Conservation (phyloP, 2,113 vertebrate genomes). For the Neomonachus schauinslandi region DNA sequence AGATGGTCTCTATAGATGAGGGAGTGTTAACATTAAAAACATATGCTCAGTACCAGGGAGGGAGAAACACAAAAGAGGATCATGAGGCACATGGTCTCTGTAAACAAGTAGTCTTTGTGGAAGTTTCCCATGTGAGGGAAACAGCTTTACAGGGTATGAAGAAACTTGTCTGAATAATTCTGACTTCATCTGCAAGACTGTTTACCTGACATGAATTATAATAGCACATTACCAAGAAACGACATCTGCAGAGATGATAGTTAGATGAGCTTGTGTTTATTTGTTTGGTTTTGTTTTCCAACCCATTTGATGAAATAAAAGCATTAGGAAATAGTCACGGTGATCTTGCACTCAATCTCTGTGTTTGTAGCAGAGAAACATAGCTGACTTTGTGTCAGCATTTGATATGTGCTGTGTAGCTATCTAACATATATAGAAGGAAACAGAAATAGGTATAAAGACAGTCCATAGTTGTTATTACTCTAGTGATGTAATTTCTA, state of each 20-base stretch:
- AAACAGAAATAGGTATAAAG: slow-evolving; percentile 19
- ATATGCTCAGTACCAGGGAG: slow-evolving; percentile 77
- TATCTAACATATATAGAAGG: background rate
- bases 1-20: slow-evolving; percentile 81
- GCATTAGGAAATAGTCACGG: slow-evolving; percentile 52
- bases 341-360: slow-evolving; percentile 59
- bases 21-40: slow-evolving; percentile 82
- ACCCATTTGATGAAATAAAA: slow-evolving; percentile 75
- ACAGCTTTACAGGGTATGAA: slow-evolving; percentile 72
- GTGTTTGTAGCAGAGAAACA: slow-evolving; percentile 32
- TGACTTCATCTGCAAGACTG: slow-evolving; percentile 72
- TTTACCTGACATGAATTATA: slow-evolving; percentile 82
- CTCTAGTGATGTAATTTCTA: background rate
- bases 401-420: background rate
- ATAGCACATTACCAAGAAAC: slow-evolving; percentile 70
- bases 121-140: slow-evolving; percentile 61
- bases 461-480: background rate
- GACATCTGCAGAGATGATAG: slow-evolving; percentile 81
- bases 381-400: slow-evolving; percentile 33
- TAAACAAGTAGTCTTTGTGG: slow-evolving; percentile 79
- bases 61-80: slow-evolving; percentile 73
- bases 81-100: slow-evolving; percentile 73
- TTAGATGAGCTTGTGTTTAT: slow-evolving; percentile 80
- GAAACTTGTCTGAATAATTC: slow-evolving; percentile 74
- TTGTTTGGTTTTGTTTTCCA: slow-evolving; percentile 81